These are phyloP conservation scores for Hypothenemus hampei DNA, from an alignment of 1,140 invertebrate genomes.

Conservation along the genomic window DNA sequence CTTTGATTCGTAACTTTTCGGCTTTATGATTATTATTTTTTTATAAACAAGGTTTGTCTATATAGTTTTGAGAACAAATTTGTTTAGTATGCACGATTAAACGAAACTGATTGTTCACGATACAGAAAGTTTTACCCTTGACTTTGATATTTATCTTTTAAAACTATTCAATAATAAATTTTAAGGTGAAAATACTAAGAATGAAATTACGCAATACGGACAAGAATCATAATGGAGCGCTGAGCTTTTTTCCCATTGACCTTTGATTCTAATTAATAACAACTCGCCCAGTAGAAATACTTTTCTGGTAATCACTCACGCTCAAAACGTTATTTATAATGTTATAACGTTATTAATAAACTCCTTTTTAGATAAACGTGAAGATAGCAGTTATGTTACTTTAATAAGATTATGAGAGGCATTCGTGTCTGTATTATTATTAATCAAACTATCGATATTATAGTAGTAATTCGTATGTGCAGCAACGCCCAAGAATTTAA, in stretches of 20 bases:
- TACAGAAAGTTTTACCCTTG: slow-evolving; percentile 19
- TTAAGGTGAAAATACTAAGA: slow-evolving; percentile 1
- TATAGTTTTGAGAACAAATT: too few species aligned
- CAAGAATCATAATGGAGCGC: slow-evolving; percentile 9
- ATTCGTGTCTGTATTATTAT: slow-evolving; percentile 11
- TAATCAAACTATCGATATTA: slow-evolving; percentile 12
- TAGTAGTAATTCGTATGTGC: too few species aligned
- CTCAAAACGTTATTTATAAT: slow-evolving; percentile 11
- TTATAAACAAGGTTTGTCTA: too few species aligned
- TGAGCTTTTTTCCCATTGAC: slow-evolving; percentile 11
- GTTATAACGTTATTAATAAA: slow-evolving; percentile 19
- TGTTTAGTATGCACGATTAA: too few species aligned
- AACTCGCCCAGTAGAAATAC: slow-evolving; percentile 15
- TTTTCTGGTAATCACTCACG: slow-evolving; percentile 21
- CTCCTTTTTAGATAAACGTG: slow-evolving; percentile 18
- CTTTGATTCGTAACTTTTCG: too few species aligned
- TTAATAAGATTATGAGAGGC: slow-evolving; percentile 19
- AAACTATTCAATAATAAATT: slow-evolving; percentile 1
- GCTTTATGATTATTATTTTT: too few species aligned
- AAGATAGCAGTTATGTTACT: slow-evolving; percentile 11
- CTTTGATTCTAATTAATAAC: slow-evolving; percentile 23
- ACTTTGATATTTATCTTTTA: slow-evolving; percentile 18
- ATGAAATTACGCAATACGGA: slow-evolving; percentile 16
- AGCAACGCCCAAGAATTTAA: slow-evolving; percentile 5
- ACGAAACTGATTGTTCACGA: too few species aligned